phyloP scores from a whole-genome alignment of 2,797 vertebrate species.

The Discoglossus pictus region DNA sequence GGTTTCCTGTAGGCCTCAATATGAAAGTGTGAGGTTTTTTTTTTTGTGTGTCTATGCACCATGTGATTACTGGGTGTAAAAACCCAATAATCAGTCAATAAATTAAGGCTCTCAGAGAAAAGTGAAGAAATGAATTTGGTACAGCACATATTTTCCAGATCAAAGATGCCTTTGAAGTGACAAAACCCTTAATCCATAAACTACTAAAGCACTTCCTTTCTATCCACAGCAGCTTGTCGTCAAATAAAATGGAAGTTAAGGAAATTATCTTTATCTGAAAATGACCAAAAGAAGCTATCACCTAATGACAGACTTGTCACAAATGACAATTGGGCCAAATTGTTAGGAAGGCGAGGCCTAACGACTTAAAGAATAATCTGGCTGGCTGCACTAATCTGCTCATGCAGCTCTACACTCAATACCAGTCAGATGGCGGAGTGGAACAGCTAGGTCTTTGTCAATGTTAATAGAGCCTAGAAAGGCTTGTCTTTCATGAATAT shows the following conservation, averaged over 20 bases:
- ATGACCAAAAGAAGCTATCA: slow-evolving; percentile 76
- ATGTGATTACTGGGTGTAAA: slow-evolving; percentile 53
- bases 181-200: slow-evolving; percentile 70
- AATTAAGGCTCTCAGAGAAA: slow-evolving; percentile 65
- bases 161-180: slow-evolving; percentile 80
- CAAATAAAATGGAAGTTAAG: slow-evolving; percentile 79
- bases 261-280: slow-evolving; percentile 78
- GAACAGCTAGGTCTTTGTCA: slow-evolving; percentile 77
- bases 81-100: slow-evolving; percentile 67
- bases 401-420: slow-evolving; percentile 65
- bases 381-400: slow-evolving; percentile 70
- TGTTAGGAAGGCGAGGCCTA: slow-evolving; percentile 70
- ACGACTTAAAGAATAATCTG: slow-evolving; percentile 65
- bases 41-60: slow-evolving; percentile 45
- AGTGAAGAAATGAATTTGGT: slow-evolving; percentile 75
- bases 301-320: slow-evolving; percentile 76
- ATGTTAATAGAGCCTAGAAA: slow-evolving; percentile 58
- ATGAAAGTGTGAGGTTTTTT: slow-evolving; percentile 60
- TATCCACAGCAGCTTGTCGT: slow-evolving; percentile 67
- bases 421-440: slow-evolving; percentile 69
- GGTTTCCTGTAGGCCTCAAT: slow-evolving; percentile 59
- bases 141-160: slow-evolving; percentile 79
- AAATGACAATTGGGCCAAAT: slow-evolving; percentile 72
- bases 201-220: slow-evolving; percentile 70
- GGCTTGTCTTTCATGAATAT: slow-evolving; percentile 75